Conservation (phyloP, 2,888 invertebrate genomes). For the Aspidapion aeneum region DNA sequence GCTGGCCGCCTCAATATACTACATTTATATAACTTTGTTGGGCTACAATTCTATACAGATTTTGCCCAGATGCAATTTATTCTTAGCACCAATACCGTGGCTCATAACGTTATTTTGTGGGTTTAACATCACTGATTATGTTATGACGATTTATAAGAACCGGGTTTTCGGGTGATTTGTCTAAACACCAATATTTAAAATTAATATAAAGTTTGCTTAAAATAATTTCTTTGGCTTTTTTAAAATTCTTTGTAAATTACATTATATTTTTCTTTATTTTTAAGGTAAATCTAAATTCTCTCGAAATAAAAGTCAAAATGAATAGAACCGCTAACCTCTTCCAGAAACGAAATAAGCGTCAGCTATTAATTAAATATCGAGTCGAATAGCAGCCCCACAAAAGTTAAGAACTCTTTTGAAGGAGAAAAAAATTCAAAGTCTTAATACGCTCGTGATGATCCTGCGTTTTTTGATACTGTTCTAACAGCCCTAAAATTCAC, state of each 20-base stretch:
- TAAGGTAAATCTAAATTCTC: too few relatives aligned
- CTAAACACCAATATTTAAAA: too few relatives aligned
- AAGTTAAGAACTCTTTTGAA: constrained; percentile 97
- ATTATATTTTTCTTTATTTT: too few relatives aligned
- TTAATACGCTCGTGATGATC: constrained; percentile 98
- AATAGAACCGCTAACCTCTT: constrained; percentile 64
- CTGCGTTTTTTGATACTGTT: constrained; percentile 93
- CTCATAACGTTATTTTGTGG: constrained; percentile 69
- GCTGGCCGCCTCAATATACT: constrained; percentile 85
- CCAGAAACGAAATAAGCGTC: constrained; percentile 68
- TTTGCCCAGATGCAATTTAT: constrained; percentile 75
- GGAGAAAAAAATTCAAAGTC: constrained; percentile 99
- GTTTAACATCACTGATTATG: constrained; percentile 76
- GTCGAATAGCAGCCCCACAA: constrained; percentile 90
- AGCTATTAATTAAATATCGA: constrained; percentile 85
- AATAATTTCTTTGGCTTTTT: not conserved
- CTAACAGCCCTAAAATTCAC: constrained; percentile 81
- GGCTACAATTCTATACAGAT: constrained; percentile 91
- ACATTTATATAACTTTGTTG: constrained; percentile 92
- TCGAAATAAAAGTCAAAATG: too few relatives aligned
- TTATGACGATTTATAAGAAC: constrained; percentile 80
- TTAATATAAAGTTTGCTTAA: too few relatives aligned
- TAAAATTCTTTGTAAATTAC: not conserved
- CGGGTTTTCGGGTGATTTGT: too few relatives aligned
- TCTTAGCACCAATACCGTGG: constrained; percentile 79